Evolutionary conservation across 2,888 invertebrate species (phyloP).

Genomic region (Cephus rjabovi): DNA sequence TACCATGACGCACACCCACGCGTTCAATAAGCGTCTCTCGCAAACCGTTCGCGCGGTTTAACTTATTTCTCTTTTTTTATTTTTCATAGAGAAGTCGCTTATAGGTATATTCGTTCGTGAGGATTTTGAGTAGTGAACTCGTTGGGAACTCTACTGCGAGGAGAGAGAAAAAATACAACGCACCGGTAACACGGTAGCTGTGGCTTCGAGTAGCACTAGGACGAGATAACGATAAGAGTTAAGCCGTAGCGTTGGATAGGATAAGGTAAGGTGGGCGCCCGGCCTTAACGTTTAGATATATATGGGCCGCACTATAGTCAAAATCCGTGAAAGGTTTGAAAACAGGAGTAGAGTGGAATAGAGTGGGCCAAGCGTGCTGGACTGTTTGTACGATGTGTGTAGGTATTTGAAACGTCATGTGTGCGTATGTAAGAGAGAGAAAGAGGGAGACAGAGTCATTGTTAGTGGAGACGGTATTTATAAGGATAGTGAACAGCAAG

Average conservation of each 20-base stretch:
- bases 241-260: constrained; percentile 40
- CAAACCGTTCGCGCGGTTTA: neutral
- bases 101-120: neutral
- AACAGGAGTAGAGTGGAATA: neutral
- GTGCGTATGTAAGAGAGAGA: neutral
- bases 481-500: neutral
- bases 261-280: constrained; percentile 19
- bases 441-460: neutral
- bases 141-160: neutral
- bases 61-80: neutral
- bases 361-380: neutral
- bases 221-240: constrained; percentile 59
- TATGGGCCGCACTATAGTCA: neutral
- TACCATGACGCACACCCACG: neutral
- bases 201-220: constrained; percentile 43
- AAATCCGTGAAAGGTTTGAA: neutral
- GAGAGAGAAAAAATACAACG: constrained; percentile 13
- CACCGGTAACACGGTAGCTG: constrained; percentile 56
- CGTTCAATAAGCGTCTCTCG: neutral
- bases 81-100: neutral
- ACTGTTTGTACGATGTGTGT: neutral
- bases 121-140: neutral
- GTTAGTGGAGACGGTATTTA: neutral
- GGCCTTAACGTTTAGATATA: neutral
- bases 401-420: neutral